Evolutionary conservation across 2,888 invertebrate species (phyloP), one percentile per base, ranked within the genome.

Genomic region (Tachina fera): DNA sequence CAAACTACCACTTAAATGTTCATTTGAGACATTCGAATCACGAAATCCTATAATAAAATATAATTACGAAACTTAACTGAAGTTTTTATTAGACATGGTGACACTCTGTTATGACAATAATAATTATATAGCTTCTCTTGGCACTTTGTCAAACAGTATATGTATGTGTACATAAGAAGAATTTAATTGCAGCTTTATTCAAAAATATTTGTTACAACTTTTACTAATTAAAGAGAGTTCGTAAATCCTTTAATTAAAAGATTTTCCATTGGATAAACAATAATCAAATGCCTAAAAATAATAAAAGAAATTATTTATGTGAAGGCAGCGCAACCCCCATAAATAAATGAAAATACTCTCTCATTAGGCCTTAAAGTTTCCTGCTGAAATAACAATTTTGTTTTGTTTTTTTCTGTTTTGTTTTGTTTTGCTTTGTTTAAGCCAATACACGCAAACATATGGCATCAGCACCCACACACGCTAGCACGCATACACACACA

Each of bases 301-400:
- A 51, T 41, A 45, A 14, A 22, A 16, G 45, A 58, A 65, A 58
- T 72, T 49, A 43, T 49, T 39, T 39, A 58, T 9, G 58, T 13
- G 31, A 31, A 31, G 6, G 31, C 13, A 80, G 14, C 72, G 14
- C 72, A 19, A 72, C 72, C 80, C 79, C 47, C 6, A 53, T 43
- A 9, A 6, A 5, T 31, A 31, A 49, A 31, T 39, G 14, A 19
- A 71, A 61, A 61, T n/a, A 45, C 13, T 53, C 31, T 53, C 22
- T 63, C 71, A 72, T 80, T 74, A 75, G 39, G 45, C 60, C 68
- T 68, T 45, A 68, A 76, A 65, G 31, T 68, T 60, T 31, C 3
- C 31, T 53, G 63, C 56, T 70, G 51, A 82, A 82, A 71, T 63
- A 49, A 76, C 70, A 76, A 56, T 56, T 68, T 82, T 43, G 16